Base-by-base conservation (phyloP, 2,797 vertebrate species). In the Hydrocynus forskahlii region DNA sequence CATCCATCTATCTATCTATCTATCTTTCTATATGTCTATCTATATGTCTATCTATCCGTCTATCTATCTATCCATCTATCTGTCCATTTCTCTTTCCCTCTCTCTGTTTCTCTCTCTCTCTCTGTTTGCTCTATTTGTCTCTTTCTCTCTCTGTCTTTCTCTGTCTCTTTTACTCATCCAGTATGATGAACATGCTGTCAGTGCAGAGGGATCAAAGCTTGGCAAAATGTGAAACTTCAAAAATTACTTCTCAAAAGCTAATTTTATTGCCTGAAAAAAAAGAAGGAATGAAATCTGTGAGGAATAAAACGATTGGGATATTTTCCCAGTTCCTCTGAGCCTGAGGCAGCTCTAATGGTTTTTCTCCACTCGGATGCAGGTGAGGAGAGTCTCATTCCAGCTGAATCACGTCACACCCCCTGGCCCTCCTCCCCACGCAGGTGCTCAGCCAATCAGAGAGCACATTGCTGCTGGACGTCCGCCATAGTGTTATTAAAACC, bases 401-500 rank as follows among this genome's bases (percentile, higher is more conserved):
- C 95, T 94, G 93, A 93, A 94, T 96, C 91, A 94, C 93, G 93
- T 92, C 75, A 82, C 45, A 76, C 40, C 81, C 81, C 79, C 71
- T 74, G 62, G 63, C 78, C 62, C 66, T 80, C 76, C 95, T 92
- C 84, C 94, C 95, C 92, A 94, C 96, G 95, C 96, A 96, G 96
- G 97, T 97, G 96, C 74, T 83, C 54, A 67, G 62, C 95, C 96
- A 92, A 92, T 89, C 92, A 89, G 91, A 89, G 91, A 85, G 88
- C 90, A 85, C 88, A 93, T 94, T 95, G 93, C 94, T 94, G 94
- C 95, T 98, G 97, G 97, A 97, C 85, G 90, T 90, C 89, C 92
- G 96, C 96, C 97, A 98, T 92, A 75, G 88, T 90, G 95, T 97
- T 97, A 98, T 98, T 97, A 97, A 95, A 97, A 96, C 93, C 93